Evolutionary conservation across 2,797 vertebrate genomes (phyloP), one percentile per base, ranked within the genome.

Genomic region (Argentina silus): DNA sequence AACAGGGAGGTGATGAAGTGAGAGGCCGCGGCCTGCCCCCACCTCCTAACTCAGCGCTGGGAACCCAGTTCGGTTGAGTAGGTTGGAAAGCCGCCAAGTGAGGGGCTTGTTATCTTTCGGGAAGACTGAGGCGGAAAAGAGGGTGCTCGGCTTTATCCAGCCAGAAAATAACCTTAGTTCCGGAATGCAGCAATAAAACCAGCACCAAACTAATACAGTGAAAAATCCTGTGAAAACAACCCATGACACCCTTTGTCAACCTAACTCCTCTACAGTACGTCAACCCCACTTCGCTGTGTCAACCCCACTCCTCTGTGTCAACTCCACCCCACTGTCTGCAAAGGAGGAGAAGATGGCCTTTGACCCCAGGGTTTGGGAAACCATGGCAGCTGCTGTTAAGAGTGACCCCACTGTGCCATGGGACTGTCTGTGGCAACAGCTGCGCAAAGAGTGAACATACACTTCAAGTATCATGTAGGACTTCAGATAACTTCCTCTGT

Each of bases 291-390:
- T 67, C 72, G 66, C 78, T 79, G 83, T 67, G 80, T 81, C 83
- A 77, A 74, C 75, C 10, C 17, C 9, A 9, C 56, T 4, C 27
- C 27, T 36, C 27, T 36, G 4, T 36, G 27, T 36, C 4, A 36
- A 36, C 27, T 4, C 27, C 27, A 36, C 27, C 27, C 27, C 27
- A 1, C 27, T 36, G 27, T 36, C 27, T 36, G 27, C 27, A 36
- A 36, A 4, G 27, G 27, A 36, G 27, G 27, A 36, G 27, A 36
- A 36, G 69, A 75, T 53, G 81, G 88, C 89, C 87, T 88, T 76
- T 81, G 78, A 90, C 90, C 87, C 55, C 74, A 0, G 65, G n/a
- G 73, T 89, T 88, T 90, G 89, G 90, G 84, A 91, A 93, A 85
- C 84, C 47, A n/a, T 84, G 88, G 87, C 89, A 92, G 89, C 90